Base-by-base conservation (phyloP, 2,797 vertebrate genomes). In the Valencia hispanica region DNA sequence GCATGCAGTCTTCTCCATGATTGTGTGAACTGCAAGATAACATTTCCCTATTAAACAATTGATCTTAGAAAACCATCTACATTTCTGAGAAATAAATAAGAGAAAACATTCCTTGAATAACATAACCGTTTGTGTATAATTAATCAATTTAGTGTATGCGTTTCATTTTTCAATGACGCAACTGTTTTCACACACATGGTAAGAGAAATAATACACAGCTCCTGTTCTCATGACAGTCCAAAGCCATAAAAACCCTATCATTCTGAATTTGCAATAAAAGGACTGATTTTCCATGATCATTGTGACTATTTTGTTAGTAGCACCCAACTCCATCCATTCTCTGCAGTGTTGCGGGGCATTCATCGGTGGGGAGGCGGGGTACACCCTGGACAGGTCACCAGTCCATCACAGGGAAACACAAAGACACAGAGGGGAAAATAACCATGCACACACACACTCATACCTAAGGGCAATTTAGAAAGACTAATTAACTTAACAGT, bases 221-320 rank as follows among this genome's bases (percentile, higher is more conserved):
- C 11, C 36, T 20, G 17, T 41, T 5, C 25, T 55, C 12, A 72
- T 20, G 51, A 66, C 22, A 47, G 12, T 59, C 48, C 39, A 18
- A 6, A 36, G 34, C 43, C 27, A 79, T 50, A 75, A 20, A 80
- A 74, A 36, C 0, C 4, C 0, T 53, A 48, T 48, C 47, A 73
- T 73, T 53, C 34, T 41, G 51, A 45, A 47, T 51, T 71, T 34
- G 12, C 25, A 59, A 50, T 30, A 36, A 73, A 20, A 61, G 43
- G 30, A 68, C 30, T 22, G 39, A 39, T 79, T 7, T 20, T 74
- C 6, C 11, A 30, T 0, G 15, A 0, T 14, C 25, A 22, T n/a
- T 77, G 74, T 70, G n/a, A 27, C 53, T 57, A 11, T 51, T 51
- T 51, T 30, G 17, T 32, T 36, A 68, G 47, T 59, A 32, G 18